phyloP scores from a whole-genome alignment of 1,140 invertebrate species.

The Oncopodura yosiiana region DNA sequence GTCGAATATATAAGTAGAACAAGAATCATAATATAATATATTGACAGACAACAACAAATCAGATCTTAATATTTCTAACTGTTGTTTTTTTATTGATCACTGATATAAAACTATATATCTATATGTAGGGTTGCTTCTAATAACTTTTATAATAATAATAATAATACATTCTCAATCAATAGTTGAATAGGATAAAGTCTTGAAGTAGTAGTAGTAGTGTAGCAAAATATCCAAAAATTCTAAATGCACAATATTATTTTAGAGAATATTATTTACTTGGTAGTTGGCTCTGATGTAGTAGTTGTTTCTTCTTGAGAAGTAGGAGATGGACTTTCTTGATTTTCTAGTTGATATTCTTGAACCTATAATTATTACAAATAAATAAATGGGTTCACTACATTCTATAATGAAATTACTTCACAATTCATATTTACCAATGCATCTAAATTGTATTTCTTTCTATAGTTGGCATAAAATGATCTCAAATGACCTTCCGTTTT shows the following conservation, averaged over 20 bases:
- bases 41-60: too few species aligned
- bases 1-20: background rate
- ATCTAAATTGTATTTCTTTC: constrained; percentile 81
- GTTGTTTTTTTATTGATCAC: background rate
- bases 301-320: too few species aligned
- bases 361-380: too few species aligned
- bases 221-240: too few species aligned
- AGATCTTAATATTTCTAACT: too few species aligned
- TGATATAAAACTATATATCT: background rate
- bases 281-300: too few species aligned
- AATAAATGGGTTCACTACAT: too few species aligned
- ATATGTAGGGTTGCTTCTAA: background rate
- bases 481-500: constrained; percentile 87
- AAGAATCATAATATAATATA: too few species aligned
- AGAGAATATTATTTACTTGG: too few species aligned
- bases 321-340: background rate
- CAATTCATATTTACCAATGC: constrained; percentile 80
- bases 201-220: too few species aligned
- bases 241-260: too few species aligned
- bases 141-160: background rate
- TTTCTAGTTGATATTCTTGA: constrained; percentile 25
- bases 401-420: constrained; percentile 50
- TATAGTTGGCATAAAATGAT: constrained; percentile 81
- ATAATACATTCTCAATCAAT: background rate
- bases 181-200: too few species aligned